Evolutionary conservation across 2,888 invertebrate genomes (phyloP).

Genomic region (Erebia palarica): DNA sequence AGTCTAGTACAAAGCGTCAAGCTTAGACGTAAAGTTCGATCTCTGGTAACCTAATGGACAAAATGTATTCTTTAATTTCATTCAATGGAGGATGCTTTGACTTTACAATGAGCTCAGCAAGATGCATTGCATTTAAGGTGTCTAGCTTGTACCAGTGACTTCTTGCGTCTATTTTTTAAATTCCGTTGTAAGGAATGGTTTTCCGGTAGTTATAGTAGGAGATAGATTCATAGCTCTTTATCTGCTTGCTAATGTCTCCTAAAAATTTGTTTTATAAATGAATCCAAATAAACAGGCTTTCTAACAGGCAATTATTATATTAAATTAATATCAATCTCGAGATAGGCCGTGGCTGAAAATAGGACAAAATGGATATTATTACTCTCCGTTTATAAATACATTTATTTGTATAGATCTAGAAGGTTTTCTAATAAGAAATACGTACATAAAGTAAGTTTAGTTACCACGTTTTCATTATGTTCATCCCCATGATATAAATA

Average conservation of each 20-base stretch:
- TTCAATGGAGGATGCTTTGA: background rate
- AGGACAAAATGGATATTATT: too few relatives aligned
- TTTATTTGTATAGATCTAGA: too few relatives aligned
- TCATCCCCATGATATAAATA: background rate
- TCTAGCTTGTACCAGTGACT: background rate
- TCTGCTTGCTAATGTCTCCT: too few relatives aligned
- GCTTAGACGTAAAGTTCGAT: conserved; percentile 11
- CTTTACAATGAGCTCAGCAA: background rate
- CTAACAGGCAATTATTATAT: too few relatives aligned
- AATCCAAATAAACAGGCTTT: too few relatives aligned
- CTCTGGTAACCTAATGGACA: conserved; percentile 5
- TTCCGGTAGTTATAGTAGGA: too few relatives aligned
- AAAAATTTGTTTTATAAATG: too few relatives aligned
- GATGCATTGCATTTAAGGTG: background rate
- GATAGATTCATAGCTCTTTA: too few relatives aligned
- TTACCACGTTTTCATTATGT: background rate
- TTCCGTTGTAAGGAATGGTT: too few relatives aligned
- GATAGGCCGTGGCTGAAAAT: too few relatives aligned
- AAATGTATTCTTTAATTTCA: background rate
- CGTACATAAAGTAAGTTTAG: background rate
- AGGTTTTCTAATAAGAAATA: background rate
- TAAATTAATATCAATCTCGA: too few relatives aligned
- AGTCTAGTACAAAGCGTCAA: background rate
- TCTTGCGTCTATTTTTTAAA: background rate
- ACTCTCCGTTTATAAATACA: too few relatives aligned